phyloP scores from a whole-genome alignment of 2,888 invertebrate species.

The Watsonalla cultraria region DNA sequence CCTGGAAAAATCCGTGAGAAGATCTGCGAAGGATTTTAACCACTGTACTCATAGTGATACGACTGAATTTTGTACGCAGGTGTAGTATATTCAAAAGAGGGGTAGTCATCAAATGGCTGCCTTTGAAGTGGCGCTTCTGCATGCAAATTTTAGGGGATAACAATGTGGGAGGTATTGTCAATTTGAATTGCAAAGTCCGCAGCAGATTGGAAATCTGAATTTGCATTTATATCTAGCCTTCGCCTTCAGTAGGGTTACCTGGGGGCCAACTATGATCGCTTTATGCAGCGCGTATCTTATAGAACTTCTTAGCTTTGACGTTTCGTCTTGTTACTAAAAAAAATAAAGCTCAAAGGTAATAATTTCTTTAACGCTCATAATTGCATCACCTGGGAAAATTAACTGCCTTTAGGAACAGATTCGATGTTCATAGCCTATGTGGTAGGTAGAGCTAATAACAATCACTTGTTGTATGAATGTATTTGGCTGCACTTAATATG shows the following conservation, averaged over 20 bases:
- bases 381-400: no score
- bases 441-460: no score
- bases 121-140: slow-evolving; percentile 78
- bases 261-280: no score
- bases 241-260: not conserved
- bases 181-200: slow-evolving; percentile 38
- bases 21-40: slow-evolving; percentile 12
- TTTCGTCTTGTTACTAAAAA: no score
- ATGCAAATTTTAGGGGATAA: slow-evolving; percentile 62
- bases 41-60: not conserved
- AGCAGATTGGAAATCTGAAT: slow-evolving; percentile 9
- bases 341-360: no score
- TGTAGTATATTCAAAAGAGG: slow-evolving; percentile 29
- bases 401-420: no score
- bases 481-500: no score
- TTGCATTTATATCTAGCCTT: not conserved
- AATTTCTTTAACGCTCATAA: no score
- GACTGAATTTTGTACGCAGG: slow-evolving; percentile 10
- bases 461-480: no score
- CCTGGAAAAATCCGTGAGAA: slow-evolving; percentile 6
- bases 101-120: slow-evolving; percentile 62
- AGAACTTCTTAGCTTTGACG: no score
- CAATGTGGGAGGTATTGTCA: slow-evolving; percentile 48
- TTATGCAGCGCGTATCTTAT: no score
- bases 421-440: no score